These are phyloP conservation scores for Vultur gryphus DNA, from an alignment of 2,797 vertebrate species.

Conservation along the genomic window DNA sequence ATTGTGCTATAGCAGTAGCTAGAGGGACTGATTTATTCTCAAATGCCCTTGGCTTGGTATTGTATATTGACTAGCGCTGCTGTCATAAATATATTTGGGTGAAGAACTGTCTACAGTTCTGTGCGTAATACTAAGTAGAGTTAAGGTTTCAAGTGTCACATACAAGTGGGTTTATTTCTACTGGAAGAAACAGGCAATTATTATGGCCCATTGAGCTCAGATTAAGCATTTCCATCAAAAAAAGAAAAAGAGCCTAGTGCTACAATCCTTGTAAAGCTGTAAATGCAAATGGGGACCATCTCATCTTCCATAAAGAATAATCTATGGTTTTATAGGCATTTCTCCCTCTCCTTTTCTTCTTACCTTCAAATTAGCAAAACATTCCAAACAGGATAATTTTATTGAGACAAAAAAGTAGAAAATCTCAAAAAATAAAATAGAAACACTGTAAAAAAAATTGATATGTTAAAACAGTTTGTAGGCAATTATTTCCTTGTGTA, in stretches of 20 bases:
- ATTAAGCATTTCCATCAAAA: conserved; percentile 54
- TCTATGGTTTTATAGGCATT: background rate
- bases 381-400: background rate
- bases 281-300: conserved; percentile 50
- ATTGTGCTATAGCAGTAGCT: background rate
- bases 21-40: conserved; percentile 40
- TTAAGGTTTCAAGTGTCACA: conserved; percentile 47
- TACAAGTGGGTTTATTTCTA: conserved; percentile 48
- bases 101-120: conserved; percentile 17
- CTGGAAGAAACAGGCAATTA: conserved; percentile 56
- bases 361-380: background rate
- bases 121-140: conserved; percentile 16
- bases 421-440: background rate
- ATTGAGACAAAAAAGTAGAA: background rate
- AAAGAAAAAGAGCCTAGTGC: background rate
- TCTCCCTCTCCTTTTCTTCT: background rate
- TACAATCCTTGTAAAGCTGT: conserved; percentile 46
- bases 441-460: background rate
- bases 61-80: conserved; percentile 18
- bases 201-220: conserved; percentile 58
- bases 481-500: background rate
- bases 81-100: conserved; percentile 50
- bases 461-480: background rate
- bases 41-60: conserved; percentile 27
- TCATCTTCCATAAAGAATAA: conserved; percentile 34